Evolutionary conservation across 2,888 invertebrate species (phyloP), one percentile per base, ranked within the genome.

Genomic region (Pyrocoelia pectoralis): DNA sequence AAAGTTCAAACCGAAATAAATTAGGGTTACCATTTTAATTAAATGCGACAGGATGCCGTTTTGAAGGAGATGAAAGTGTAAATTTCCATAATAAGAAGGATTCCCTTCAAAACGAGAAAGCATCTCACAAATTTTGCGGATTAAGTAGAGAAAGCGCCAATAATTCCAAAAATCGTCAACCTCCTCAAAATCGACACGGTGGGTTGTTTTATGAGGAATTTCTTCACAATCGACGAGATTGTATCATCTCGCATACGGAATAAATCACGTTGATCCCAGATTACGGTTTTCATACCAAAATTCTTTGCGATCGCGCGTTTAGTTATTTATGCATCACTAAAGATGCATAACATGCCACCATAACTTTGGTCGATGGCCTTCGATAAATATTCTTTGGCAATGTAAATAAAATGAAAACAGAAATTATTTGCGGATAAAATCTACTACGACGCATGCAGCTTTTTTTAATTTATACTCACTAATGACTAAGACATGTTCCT

Each of bases 61-160:
- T 17, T n/a, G n/a, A n/a, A n/a, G 13, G 40, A 50, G 56, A 56
- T 38, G 50, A 56, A 56, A 56, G 56, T 56, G 48, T 48, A 10
- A 24, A 17, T 48, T 40, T 3, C 40, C 40, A 40, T 40, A 40
- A 12, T 40, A 2, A 12, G 53, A 41, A 55, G 43, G 28, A 55
- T 53, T 3, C 10, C 12, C 14, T 6, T 33, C n/a, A 43, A 28
- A 43, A 43, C 55, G 41, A 55, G 55, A 55, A 55, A 55, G 55
- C 28, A 43, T 14, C 13, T 28, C 13, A 6, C 18, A 19, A n/a
- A n/a, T n/a, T n/a, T n/a, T n/a, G n/a, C 10, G 18, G 18, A 5
- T 9, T 9, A 15, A 6, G 13, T 24, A 24, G 54, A 24, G 54
- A 54, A 54, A 54, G 54, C 24, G 24, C 40, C 41, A 41, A 28